A percentile compares a stretch with the other conserved stretches of the same genome.
Evolutionary conservation across 2,888 invertebrate genomes (phyloP).

Genomic region (Drosophila atroscutellata): DNA sequence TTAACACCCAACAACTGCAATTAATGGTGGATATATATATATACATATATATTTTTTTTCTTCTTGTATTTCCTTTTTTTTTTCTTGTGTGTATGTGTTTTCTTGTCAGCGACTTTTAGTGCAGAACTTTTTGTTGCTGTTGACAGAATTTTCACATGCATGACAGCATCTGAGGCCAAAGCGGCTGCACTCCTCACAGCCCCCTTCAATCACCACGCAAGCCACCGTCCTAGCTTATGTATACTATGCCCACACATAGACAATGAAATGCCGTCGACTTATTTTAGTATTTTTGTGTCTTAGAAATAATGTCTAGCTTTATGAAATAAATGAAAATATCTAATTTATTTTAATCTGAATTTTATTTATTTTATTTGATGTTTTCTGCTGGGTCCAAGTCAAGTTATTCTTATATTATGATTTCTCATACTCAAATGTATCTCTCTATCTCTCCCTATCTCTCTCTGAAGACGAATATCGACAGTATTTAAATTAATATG

Average conservation of each 20-base stretch:
- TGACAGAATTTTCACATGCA: conserved; percentile 61
- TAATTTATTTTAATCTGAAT: not conserved
- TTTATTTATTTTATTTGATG: not conserved
- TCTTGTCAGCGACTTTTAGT: conserved; percentile 31
- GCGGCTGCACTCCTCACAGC: too few relatives aligned
- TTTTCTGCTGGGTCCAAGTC: not conserved
- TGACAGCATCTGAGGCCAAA: conserved; percentile 45
- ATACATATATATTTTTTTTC: conserved; percentile 12
- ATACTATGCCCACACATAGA: not conserved
- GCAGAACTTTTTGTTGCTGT: conserved; percentile 33
- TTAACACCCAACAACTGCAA: conserved; percentile 6
- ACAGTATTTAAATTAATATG: not conserved
- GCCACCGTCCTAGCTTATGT: not conserved
- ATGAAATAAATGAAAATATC: not conserved
- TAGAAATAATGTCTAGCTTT: not conserved
- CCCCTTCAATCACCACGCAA: not conserved
- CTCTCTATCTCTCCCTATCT: not conserved
- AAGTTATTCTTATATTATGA: not conserved
- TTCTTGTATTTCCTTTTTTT: conserved; percentile 14
- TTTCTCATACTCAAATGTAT: not conserved
- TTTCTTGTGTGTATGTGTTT: conserved; percentile 4
- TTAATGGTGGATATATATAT: conserved; percentile 3
- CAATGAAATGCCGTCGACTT: not conserved
- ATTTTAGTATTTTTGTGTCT: not conserved
- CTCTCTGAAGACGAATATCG: not conserved